Evolutionary conservation across 2,888 invertebrate genomes (phyloP), one percentile per base, ranked within the genome.

Genomic region (Megalurothrips usitatus): DNA sequence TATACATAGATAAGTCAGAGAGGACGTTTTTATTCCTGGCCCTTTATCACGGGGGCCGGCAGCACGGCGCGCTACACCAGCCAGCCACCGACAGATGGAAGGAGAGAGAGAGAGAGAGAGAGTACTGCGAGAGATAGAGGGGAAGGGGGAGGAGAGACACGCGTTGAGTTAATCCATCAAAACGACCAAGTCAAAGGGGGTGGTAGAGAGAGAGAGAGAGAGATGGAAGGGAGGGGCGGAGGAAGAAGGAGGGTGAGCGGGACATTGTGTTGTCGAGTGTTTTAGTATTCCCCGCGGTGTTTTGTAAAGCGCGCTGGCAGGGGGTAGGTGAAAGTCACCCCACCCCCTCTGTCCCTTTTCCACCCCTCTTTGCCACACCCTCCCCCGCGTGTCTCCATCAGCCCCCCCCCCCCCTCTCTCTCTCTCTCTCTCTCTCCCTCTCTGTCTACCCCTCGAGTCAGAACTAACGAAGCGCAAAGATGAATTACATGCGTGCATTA

Each of bases 81-180:
- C 68, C 68, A 75, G 68, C 68, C 68, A 75, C 68, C 68, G 68
- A 75, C 68, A 75, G 68, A 75, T 75, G 68, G 68, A 26, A 26
- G 8, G 68, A 26, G 68, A 23, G 68, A 23, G 68, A 0, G 68
- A 23, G 26, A 9, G 68, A 26, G 26, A 75, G 26, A 75, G 26
- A 75, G 68, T 75, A 75, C 68, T 26, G 68, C 68, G 23, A 26
- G 68, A 75, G 68, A 75, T 26, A 26, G 23, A 26, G 68, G 68
- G 68, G 68, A 26, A 12, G 68, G 68, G 26, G 11, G 26, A 75
- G 68, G 68, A 26, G 68, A 75, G 34, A 75, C 68, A 75, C 68
- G 68, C 68, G 68, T 75, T 75, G 68, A 75, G 68, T 75, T 75
- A 75, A 75, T 75, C 68, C 68, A 75, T 75, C 68, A 75, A 75